These are phyloP conservation scores for Alentia gelatinosa DNA, from an alignment of 2,888 invertebrate species.

Conservation along the genomic window DNA sequence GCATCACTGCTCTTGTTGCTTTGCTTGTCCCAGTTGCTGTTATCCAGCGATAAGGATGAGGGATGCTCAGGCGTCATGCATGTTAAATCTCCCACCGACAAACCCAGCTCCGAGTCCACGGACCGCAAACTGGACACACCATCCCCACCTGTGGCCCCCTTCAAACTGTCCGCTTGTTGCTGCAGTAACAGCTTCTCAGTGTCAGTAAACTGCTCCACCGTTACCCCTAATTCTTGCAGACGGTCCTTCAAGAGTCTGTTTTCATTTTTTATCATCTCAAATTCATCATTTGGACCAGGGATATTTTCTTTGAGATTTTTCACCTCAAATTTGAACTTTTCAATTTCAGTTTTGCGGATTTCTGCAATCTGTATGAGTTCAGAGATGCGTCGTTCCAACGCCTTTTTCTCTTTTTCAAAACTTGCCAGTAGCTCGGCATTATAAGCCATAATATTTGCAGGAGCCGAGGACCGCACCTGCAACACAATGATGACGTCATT, in stretches of 20 bases:
- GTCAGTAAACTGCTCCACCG: conserved; percentile 80
- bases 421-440: conserved; percentile 80
- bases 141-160: not conserved
- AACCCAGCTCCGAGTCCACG: conserved; percentile 72
- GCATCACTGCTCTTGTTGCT: conserved; percentile 87
- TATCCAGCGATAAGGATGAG: conserved; percentile 70
- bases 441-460: conserved; percentile 78
- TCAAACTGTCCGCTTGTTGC: conserved; percentile 58
- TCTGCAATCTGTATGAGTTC: conserved; percentile 81
- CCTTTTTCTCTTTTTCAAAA: conserved; percentile 80
- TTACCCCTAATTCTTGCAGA: conserved; percentile 79
- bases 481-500: too few species aligned
- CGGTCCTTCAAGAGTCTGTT: conserved; percentile 79
- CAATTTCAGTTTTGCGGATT: conserved; percentile 81
- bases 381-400: conserved; percentile 80
- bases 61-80: conserved; percentile 74
- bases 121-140: not conserved
- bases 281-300: conserved; percentile 74
- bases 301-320: conserved; percentile 78
- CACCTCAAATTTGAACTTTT: conserved; percentile 81
- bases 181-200: conserved; percentile 80
- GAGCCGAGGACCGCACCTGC: conserved; percentile 72
- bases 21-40: conserved; percentile 90
- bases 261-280: conserved; percentile 77
- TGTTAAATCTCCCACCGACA: conserved; percentile 71